phyloP scores from a whole-genome alignment of 1,140 invertebrate species.

The Lasaia peninsularis region DNA sequence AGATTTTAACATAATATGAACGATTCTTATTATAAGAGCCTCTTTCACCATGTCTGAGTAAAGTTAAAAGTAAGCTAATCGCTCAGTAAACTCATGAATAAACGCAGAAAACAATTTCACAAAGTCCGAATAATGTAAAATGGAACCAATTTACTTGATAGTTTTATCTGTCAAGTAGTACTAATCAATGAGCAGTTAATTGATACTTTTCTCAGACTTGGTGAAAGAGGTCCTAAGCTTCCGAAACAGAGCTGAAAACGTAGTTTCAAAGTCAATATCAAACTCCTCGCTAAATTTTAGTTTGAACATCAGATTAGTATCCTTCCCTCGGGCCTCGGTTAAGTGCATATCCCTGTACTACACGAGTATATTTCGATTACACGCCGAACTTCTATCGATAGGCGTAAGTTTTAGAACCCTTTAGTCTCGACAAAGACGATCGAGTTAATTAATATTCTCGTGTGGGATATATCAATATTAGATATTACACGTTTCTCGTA shows the following conservation, averaged over 20 bases:
- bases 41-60: too few relatives aligned
- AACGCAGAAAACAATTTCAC: too few relatives aligned
- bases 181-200: too few relatives aligned
- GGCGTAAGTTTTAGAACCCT: constrained; percentile 12
- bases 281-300: constrained; percentile 29
- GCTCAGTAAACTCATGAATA: too few relatives aligned
- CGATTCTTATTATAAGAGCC: too few relatives aligned
- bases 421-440: constrained; percentile 12
- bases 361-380: constrained; percentile 54
- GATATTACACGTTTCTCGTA: neutral
- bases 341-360: constrained; percentile 68
- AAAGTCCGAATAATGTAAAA: too few relatives aligned
- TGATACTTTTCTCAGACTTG: too few relatives aligned
- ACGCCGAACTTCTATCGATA: constrained; percentile 11
- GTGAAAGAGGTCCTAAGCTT: neutral
- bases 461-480: neutral
- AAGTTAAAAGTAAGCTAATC: too few relatives aligned
- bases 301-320: constrained; percentile 53
- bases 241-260: neutral
- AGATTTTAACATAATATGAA: too few relatives aligned
- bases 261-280: constrained; percentile 47
- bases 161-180: too few relatives aligned
- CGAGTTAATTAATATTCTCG: constrained; percentile 15
- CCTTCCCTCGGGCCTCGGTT: constrained; percentile 29
- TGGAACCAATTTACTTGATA: too few relatives aligned